Evolutionary conservation across 2,113 vertebrate species (phyloP).

Genomic region (Pluvianellus socialis): DNA sequence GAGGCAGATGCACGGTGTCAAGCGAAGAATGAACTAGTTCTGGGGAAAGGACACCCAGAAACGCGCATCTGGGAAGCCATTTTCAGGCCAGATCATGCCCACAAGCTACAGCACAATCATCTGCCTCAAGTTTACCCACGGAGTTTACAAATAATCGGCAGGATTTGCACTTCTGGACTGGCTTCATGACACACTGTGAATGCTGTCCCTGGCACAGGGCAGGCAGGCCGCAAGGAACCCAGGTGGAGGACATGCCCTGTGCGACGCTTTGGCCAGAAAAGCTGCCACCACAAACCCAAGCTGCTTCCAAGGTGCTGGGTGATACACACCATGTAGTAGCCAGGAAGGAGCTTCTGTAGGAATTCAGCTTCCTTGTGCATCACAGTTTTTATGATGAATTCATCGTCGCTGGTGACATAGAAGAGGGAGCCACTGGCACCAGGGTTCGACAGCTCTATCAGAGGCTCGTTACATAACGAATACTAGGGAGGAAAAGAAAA

Average conservation of each 20-base stretch:
- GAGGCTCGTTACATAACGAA: slow-evolving; percentile 93
- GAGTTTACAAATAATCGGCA: neutral
- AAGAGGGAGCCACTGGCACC: slow-evolving; percentile 97
- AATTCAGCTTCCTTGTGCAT: slow-evolving; percentile 99
- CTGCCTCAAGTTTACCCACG: neutral
- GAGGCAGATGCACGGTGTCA: neutral
- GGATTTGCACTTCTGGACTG: neutral
- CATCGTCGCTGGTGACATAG: slow-evolving; percentile 95
- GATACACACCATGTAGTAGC: slow-evolving; percentile 94
- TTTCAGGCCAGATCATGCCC: neutral
- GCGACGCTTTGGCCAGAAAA: neutral
- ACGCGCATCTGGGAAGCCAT: neutral
- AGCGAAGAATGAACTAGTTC: neutral
- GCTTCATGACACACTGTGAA: neutral
- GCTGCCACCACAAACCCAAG: neutral
- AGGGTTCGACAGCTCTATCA: slow-evolving; percentile 96
- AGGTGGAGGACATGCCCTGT: neutral
- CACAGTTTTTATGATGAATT: slow-evolving; percentile 99
- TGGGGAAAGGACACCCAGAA: neutral
- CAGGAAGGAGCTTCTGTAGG: slow-evolving; percentile 95
- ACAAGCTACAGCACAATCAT: neutral
- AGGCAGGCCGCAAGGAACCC: neutral
- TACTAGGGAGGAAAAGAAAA: slow-evolving; percentile 77
- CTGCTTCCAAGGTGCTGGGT: rapidly evolving
- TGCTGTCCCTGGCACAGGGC: neutral